Conservation (phyloP, 2,113 vertebrate genomes). For the Xyliphius kryptos region DNA sequence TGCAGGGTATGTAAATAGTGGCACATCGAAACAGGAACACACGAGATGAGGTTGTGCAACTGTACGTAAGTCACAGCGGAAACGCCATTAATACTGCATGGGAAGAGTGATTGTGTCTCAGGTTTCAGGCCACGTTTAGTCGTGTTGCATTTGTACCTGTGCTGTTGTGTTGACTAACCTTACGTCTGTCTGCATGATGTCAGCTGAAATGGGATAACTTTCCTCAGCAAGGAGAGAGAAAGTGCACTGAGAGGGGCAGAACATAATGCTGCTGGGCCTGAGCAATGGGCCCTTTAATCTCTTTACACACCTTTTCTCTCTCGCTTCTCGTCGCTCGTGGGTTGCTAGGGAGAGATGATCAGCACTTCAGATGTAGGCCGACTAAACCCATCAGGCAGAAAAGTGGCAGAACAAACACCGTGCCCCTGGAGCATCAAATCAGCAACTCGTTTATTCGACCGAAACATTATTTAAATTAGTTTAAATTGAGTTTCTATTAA, state of each 20-base stretch:
- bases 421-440: neutral
- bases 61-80: neutral
- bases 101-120: neutral
- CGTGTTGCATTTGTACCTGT: neutral
- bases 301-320: conserved; percentile 35
- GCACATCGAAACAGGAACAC: no score
- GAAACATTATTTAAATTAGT: no score
- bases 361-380: neutral
- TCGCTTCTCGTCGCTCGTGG: conserved; percentile 4
- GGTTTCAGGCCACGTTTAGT: conserved; percentile 16
- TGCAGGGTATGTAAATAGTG: no score
- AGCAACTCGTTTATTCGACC: no score
- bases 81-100: neutral
- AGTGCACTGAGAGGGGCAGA: neutral
- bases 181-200: neutral
- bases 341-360: conserved; percentile 27
- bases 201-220: neutral
- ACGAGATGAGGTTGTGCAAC: conserved; percentile 13
- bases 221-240: neutral
- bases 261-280: neutral
- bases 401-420: neutral
- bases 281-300: neutral
- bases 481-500: no score
- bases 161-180: neutral
- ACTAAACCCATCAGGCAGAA: neutral